Conservation (phyloP, 2,888 invertebrate species). For the Xiphydria camelus region DNA sequence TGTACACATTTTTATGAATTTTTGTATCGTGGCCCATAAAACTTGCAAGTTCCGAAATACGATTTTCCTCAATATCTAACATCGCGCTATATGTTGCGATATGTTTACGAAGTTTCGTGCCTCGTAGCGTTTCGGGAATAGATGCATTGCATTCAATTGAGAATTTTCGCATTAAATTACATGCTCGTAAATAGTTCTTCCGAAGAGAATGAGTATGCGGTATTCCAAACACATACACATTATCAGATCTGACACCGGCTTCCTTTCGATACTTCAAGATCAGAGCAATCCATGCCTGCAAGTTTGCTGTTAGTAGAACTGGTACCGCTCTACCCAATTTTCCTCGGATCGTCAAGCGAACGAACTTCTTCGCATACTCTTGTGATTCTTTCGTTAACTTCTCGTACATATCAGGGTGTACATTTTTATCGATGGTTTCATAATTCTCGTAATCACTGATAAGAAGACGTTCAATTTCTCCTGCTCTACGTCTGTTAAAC, state of each 20-base stretch:
- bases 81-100: slow-evolving; percentile 30
- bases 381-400: slow-evolving; percentile 2
- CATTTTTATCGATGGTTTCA: slow-evolving; percentile 4
- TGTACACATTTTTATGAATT: slow-evolving; percentile 31
- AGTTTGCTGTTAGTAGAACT: slow-evolving; percentile 20
- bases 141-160: slow-evolving; percentile 28
- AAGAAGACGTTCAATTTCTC: too few species aligned
- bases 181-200: slow-evolving; percentile 26
- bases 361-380: slow-evolving; percentile 15
- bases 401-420: slow-evolving; percentile 6
- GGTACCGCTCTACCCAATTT: too few species aligned
- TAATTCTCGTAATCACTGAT: slow-evolving; percentile 3
- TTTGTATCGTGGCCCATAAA: slow-evolving; percentile 37
- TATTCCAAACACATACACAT: slow-evolving; percentile 18
- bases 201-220: not conserved
- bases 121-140: slow-evolving; percentile 25
- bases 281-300: slow-evolving; percentile 16
- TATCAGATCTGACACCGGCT: slow-evolving; percentile 16
- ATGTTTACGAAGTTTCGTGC: too few species aligned
- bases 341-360: too few species aligned
- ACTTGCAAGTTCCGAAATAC: slow-evolving; percentile 29
- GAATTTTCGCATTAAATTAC: slow-evolving; percentile 25
- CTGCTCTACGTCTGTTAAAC: slow-evolving; percentile 5
- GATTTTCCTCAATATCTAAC: slow-evolving; percentile 27
- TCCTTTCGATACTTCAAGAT: slow-evolving; percentile 18